A percentile compares a stretch with the other conserved stretches of the same genome.
Evolutionary conservation across 2,113 vertebrate genomes (phyloP).

Genomic region (Aix galericulata): DNA sequence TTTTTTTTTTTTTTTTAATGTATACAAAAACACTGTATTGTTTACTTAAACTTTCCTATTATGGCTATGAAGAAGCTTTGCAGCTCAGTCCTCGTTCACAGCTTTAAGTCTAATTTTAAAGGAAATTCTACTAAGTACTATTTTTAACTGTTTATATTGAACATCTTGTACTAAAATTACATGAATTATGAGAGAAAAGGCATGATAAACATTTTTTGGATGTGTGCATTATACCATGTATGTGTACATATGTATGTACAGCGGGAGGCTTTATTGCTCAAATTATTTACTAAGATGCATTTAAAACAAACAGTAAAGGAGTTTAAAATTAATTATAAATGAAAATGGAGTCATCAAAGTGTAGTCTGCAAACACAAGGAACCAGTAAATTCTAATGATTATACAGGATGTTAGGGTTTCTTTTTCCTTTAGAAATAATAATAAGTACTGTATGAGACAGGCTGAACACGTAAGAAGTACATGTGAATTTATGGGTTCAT

Average conservation of each 20-base stretch:
- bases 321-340: slow-evolving; percentile 51
- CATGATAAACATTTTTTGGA: not conserved
- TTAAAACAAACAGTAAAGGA: slow-evolving; percentile 31
- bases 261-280: not conserved
- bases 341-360: slow-evolving; percentile 13
- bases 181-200: not conserved
- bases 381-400: slow-evolving; percentile 51
- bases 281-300: slow-evolving; percentile 5
- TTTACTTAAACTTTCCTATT: slow-evolving; percentile 65
- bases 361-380: slow-evolving; percentile 36
- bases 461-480: slow-evolving; percentile 23
- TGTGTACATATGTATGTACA: not conserved
- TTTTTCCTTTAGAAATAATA: slow-evolving; percentile 45
- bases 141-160: not conserved
- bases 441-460: slow-evolving; percentile 14
- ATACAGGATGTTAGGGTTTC: not conserved
- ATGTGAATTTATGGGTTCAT: slow-evolving; percentile 62
- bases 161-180: not conserved
- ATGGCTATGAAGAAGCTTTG: not conserved
- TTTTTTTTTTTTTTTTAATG: not conserved
- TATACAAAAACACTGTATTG: slow-evolving; percentile 3
- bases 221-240: not conserved
- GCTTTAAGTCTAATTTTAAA: not conserved
- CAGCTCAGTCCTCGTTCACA: not conserved
- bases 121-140: not conserved